A percentile compares a stretch with the other conserved stretches of the same genome.
These are phyloP conservation scores for Tolypeutes matacus DNA, from an alignment of 2,797 vertebrate genomes.

Conservation along the genomic window DNA sequence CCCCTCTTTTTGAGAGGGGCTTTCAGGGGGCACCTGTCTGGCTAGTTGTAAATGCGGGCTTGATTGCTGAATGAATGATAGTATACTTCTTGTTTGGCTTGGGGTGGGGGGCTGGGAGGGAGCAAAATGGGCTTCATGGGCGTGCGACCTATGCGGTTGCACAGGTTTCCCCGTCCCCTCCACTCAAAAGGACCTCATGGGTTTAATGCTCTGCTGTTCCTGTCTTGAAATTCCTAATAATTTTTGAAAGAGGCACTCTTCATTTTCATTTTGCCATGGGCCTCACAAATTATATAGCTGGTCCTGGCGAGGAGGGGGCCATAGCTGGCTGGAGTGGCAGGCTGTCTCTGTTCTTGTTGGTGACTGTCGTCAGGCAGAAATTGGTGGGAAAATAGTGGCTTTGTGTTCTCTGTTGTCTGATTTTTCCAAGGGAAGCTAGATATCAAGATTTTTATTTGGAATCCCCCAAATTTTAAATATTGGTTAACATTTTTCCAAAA, in stretches of 20 bases:
- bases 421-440: conserved; percentile 22
- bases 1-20: conserved; percentile 2
- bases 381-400: conserved; percentile 23
- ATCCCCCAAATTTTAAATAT: conserved; percentile 29
- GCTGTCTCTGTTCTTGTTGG: background rate
- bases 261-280: background rate
- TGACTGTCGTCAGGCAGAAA: background rate
- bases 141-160: background rate
- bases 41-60: background rate
- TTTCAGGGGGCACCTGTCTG: conserved; percentile 36
- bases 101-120: no score
- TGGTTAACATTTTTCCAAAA: background rate
- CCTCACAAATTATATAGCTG: background rate
- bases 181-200: background rate
- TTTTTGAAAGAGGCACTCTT: background rate
- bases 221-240: conserved; percentile 30
- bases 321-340: background rate
- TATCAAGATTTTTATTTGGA: conserved; percentile 21
- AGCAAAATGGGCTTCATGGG: background rate
- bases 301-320: background rate
- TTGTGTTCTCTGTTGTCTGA: background rate
- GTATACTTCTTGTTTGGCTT: conserved; percentile 25
- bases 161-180: background rate
- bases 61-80: conserved; percentile 43
- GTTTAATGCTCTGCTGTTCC: background rate